Conservation (phyloP, 2,113 vertebrate genomes). For the Lepisosteus osseus region DNA sequence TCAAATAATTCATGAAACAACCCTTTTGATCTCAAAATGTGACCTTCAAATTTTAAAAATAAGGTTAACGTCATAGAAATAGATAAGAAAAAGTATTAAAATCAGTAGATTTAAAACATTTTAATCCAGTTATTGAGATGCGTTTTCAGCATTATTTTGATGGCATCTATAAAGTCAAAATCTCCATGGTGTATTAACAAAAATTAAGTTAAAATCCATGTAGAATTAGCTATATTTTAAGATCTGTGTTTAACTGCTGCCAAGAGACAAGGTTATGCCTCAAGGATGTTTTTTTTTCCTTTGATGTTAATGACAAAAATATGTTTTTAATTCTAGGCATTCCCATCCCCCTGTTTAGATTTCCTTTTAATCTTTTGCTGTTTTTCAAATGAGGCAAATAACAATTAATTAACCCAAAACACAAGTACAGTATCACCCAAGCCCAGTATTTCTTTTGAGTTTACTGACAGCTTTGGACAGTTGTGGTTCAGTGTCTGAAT, state of each 20-base stretch:
- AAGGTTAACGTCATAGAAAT: too few relatives aligned
- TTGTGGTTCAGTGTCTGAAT: not conserved
- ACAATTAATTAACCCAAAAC: not conserved
- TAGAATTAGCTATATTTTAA: not conserved
- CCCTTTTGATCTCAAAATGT: too few relatives aligned
- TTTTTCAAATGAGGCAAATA: not conserved
- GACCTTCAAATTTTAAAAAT: too few relatives aligned
- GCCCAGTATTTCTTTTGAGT: not conserved
- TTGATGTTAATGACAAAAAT: slow-evolving; percentile 5
- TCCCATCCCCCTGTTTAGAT: not conserved
- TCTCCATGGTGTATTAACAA: not conserved
- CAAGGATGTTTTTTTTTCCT: not conserved
- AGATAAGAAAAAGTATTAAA: too few relatives aligned
- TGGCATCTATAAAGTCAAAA: slow-evolving; percentile 3
- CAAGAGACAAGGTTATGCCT: not conserved
- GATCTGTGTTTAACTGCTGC: slow-evolving; percentile 9
- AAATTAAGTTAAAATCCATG: not conserved
- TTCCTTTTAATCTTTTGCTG: not conserved
- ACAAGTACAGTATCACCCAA: not conserved
- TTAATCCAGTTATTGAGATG: too few relatives aligned
- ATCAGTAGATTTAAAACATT: too few relatives aligned
- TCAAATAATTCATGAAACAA: too few relatives aligned
- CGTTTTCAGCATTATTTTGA: not conserved
- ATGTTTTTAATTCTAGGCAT: not conserved
- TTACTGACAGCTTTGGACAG: slow-evolving; percentile 2